Evolutionary conservation across 1,140 invertebrate species (phyloP).

Genomic region (Argopecten irradians): DNA sequence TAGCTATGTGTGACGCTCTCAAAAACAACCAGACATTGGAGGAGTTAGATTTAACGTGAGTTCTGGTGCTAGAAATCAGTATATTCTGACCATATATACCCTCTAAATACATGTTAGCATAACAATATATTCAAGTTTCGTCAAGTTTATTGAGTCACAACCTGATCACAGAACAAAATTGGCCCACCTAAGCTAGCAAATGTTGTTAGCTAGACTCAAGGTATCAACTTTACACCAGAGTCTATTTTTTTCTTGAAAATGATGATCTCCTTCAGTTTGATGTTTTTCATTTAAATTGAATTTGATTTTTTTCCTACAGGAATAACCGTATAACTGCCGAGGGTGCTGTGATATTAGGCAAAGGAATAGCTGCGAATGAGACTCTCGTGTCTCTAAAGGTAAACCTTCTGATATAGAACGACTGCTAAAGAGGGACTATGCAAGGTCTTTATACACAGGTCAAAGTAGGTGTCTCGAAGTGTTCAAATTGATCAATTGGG

Average conservation of each 20-base stretch:
- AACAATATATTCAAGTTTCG: too few species aligned
- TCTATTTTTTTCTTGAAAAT: background rate
- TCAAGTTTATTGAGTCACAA: too few species aligned
- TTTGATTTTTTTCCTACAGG: constrained; percentile 62
- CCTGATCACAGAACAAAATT: too few species aligned
- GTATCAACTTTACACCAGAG: too few species aligned
- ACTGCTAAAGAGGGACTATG: background rate
- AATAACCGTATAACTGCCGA: constrained; percentile 76
- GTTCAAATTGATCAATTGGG: too few species aligned
- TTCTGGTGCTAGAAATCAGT: too few species aligned
- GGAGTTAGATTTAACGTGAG: constrained; percentile 75
- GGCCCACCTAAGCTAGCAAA: too few species aligned
- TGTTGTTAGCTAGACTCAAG: too few species aligned
- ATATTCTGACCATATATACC: too few species aligned
- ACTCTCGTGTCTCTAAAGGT: constrained; percentile 74
- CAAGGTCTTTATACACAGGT: background rate
- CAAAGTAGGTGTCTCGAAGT: too few species aligned
- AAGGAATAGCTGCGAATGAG: constrained; percentile 74
- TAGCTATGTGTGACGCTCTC: constrained; percentile 72
- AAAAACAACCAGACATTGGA: constrained; percentile 74
- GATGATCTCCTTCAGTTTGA: background rate
- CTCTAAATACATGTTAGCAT: too few species aligned
- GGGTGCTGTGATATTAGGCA: constrained; percentile 74
- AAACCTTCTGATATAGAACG: constrained; percentile 24
- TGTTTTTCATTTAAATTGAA: background rate